These are phyloP conservation scores for Pygocentrus nattereri DNA, from an alignment of 2,797 vertebrate genomes.

Conservation along the genomic window DNA sequence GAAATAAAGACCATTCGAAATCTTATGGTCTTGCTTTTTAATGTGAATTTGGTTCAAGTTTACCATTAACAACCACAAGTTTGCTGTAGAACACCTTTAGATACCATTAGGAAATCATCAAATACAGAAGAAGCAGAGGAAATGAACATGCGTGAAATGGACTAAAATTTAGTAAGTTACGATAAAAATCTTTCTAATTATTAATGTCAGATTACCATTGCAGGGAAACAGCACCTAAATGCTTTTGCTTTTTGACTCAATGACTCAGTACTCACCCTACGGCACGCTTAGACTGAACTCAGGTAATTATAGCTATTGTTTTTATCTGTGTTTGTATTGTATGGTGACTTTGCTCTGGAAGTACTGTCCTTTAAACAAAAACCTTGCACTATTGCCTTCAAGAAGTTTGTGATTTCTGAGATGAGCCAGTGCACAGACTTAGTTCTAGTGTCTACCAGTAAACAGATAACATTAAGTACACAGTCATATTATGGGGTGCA, in stretches of 20 bases:
- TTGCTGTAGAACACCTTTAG: too few species aligned
- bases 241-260: not conserved
- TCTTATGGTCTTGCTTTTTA: too few species aligned
- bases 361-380: too few species aligned
- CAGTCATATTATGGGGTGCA: not conserved
- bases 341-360: constrained; percentile 43
- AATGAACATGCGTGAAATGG: not conserved
- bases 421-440: not conserved
- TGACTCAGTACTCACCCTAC: not conserved
- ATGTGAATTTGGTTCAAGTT: too few species aligned
- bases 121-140: not conserved
- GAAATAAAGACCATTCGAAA: too few species aligned
- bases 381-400: too few species aligned
- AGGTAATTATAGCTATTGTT: constrained; percentile 13
- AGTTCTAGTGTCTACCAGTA: not conserved
- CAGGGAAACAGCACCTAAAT: constrained; percentile 16
- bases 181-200: not conserved
- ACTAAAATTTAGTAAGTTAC: not conserved
- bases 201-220: constrained; percentile 11
- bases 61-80: too few species aligned
- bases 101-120: too few species aligned
- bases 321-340: constrained; percentile 33
- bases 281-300: not conserved
- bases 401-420: too few species aligned
- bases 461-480: not conserved